Base-by-base conservation (phyloP, 2,797 vertebrate genomes). In the Onychomys leucogaster region DNA sequence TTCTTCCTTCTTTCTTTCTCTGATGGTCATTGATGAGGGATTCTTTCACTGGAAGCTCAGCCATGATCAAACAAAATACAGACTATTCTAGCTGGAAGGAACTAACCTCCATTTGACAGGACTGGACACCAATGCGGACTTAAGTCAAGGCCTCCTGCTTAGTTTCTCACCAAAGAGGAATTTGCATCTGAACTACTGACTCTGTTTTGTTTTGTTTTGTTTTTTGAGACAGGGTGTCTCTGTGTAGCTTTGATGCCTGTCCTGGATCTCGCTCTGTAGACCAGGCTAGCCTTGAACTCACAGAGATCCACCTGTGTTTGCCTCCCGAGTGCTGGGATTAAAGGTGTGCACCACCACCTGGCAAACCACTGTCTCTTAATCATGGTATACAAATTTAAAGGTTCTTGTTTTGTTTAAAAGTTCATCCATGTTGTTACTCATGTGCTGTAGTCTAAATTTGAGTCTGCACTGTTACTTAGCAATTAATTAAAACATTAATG, bases 401-500 rank as follows among this genome's bases (percentile, higher is more conserved):
- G 11, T 29, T 87, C 34, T 71, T 55, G 84, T n/a, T 55, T 41
- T 87, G 25, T 82, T 93, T 57, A 91, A 95, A 89, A 61, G 23
- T 80, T 91, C 90, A 92, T 65, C 37, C 92, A 88, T 85, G 57
- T 92, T 76, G 32, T 90, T 91, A n/a, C 27, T 90, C 14, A 92
- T 92, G 89, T 86, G 27, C 41, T 69, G 73, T 41, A 89, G 92
- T 90, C 49, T 67, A 97, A 86, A 89, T 27, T 59, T 27, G 41
- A 93, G 23, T 85, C 75, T 91, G 2, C 59, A 57, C 94, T 94
- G 92, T 94, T 89, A 92, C 43, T 63, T 93, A 71, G 49, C 32
- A 90, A 80, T 80, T 80, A 95, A 91, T 77, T 87, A 87, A 94
- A 95, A 77, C 67, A 25, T 81, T 88, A 81, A 77, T 84, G 10